Percentiles rank a stretch among this genome's conserved stretches.
phyloP scores from a whole-genome alignment of 2,797 vertebrate genomes.

The Pseudochirops cupreus region DNA sequence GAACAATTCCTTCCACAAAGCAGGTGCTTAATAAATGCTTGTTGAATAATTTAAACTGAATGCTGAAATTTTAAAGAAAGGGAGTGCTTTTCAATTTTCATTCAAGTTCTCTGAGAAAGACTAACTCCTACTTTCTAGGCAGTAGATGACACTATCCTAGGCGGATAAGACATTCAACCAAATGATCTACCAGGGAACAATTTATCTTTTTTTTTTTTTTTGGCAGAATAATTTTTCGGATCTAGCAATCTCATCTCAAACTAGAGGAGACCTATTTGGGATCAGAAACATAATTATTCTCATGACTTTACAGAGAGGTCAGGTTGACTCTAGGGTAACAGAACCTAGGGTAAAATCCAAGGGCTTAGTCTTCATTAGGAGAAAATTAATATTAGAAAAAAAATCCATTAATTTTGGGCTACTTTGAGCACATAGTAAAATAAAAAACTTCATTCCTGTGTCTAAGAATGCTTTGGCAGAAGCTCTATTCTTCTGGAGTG shows the following conservation, averaged over 20 bases:
- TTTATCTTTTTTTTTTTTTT: constrained; percentile 1
- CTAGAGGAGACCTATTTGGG: background rate
- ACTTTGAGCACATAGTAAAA: background rate
- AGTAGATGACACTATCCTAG: background rate
- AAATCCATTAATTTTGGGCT: background rate
- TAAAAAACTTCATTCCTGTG: constrained; percentile 6
- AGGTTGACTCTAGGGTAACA: background rate
- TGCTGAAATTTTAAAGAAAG: background rate
- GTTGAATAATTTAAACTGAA: background rate
- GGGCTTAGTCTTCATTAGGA: background rate
- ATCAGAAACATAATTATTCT: background rate
- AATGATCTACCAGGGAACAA: background rate
- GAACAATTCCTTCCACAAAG: background rate
- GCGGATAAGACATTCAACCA: background rate
- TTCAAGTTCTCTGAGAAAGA: background rate
- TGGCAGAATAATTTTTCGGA: background rate
- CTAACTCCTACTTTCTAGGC: background rate
- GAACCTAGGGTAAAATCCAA: background rate
- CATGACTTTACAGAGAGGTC: background rate
- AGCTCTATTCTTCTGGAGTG: constrained; percentile 13
- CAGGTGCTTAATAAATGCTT: background rate
- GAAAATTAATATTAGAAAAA: constrained; percentile 34
- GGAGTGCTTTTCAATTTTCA: background rate
- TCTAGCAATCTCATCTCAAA: background rate
- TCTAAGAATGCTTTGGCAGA: background rate